Percentiles rank a stretch among this genome's conserved stretches.
phyloP scores from a whole-genome alignment of 2,113 vertebrate genomes.

The Catharus minimus region DNA sequence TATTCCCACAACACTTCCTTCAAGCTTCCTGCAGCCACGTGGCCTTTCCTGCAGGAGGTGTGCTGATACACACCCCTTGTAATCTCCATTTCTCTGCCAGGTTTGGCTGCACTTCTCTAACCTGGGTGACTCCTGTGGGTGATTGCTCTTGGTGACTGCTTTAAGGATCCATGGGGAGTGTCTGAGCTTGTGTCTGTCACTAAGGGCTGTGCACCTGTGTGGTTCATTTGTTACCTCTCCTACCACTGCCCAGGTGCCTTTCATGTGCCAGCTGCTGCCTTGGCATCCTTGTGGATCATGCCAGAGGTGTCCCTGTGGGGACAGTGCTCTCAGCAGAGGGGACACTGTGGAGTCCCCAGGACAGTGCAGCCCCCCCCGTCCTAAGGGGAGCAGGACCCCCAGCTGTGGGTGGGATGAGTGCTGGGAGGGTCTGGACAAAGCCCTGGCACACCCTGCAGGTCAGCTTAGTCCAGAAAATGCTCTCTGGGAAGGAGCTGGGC shows the following conservation, averaged over 20 bases:
- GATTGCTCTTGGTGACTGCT: not conserved
- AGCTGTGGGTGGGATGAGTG: not conserved
- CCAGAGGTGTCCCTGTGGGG: not conserved
- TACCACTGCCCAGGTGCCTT: not conserved
- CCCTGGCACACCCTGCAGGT: not conserved
- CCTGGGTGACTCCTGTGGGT: not conserved
- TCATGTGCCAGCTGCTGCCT: not conserved
- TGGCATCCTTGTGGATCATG: rapidly evolving
- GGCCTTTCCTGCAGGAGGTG: not conserved
- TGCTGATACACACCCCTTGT: not conserved
- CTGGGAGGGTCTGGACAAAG: not conserved
- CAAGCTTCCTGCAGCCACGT: not conserved
- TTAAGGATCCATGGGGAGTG: rapidly evolving
- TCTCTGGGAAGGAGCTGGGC: not conserved
- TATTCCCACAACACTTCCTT: not conserved
- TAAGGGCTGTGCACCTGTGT: not conserved
- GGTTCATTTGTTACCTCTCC: not conserved
- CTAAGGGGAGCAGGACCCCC: too few relatives aligned
- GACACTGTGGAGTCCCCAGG: not conserved
- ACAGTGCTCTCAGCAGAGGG: not conserved
- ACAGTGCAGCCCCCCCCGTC: not conserved
- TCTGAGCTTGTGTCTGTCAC: not conserved
- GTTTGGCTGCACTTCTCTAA: rapidly evolving
- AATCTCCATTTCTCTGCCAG: not conserved
- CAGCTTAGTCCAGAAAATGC: not conserved